Percentiles rank a stretch among this genome's conserved stretches.
These are phyloP conservation scores for Eucera pruinosa DNA, from an alignment of 2,888 invertebrate genomes.

Conservation along the genomic window DNA sequence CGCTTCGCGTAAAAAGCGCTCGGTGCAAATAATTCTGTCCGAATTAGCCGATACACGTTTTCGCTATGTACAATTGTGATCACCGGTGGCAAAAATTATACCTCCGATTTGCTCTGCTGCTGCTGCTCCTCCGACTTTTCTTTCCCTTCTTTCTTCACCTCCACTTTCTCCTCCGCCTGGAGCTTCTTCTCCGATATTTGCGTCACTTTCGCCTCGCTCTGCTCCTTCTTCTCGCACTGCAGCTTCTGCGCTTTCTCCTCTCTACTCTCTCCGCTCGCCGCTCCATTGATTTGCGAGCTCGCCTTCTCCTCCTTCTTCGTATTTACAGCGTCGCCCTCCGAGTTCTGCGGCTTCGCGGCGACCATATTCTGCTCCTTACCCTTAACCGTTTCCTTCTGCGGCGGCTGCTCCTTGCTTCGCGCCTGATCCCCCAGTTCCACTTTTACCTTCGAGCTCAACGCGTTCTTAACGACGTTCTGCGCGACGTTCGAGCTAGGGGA, in stretches of 20 bases:
- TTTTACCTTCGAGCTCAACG: conserved; percentile 7
- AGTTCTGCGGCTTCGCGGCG: conserved; percentile 26
- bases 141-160: conserved; percentile 63
- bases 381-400: conserved; percentile 17
- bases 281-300: conserved; percentile 61
- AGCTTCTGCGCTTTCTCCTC: conserved; percentile 36
- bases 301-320: conserved; percentile 49
- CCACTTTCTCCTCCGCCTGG: conserved; percentile 41
- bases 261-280: conserved; percentile 29
- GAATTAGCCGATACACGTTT: no score
- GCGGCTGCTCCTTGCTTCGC: conserved; percentile 31
- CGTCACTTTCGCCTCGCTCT: conserved; percentile 8
- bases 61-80: no score
- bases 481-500: conserved; percentile 15
- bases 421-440: conserved; percentile 18
- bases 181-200: conserved; percentile 12
- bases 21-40: no score
- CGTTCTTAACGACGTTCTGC: conserved; percentile 28
- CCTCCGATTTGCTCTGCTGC: conserved; percentile 77
- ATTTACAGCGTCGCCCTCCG: conserved; percentile 36
- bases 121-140: conserved; percentile 74
- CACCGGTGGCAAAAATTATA: conserved; percentile 72
- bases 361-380: conserved; percentile 44
- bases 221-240: conserved; percentile 23
- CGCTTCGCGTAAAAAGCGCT: no score